Conservation (phyloP, 2,888 invertebrate genomes). For the Troilus luridus region DNA sequence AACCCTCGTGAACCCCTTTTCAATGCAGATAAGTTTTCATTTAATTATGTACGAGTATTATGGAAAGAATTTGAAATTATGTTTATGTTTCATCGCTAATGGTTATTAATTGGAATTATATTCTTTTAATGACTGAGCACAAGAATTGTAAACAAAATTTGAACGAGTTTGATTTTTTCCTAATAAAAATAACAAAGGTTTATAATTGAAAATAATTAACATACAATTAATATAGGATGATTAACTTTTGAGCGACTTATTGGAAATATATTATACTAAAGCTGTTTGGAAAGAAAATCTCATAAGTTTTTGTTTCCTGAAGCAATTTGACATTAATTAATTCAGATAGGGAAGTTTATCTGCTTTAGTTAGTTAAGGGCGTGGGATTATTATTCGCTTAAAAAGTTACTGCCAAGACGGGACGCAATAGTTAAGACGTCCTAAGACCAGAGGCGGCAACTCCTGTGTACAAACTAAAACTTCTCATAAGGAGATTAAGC, state of each 20-base stretch:
- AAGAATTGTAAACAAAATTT: too few species aligned
- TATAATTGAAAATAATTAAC: background rate
- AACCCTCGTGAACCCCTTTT: too few species aligned
- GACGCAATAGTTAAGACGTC: slow-evolving; percentile 16
- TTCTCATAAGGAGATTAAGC: slow-evolving; percentile 29
- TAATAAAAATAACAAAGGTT: background rate
- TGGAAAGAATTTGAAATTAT: too few species aligned
- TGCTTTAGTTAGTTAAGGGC: background rate
- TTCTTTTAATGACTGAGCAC: too few species aligned
- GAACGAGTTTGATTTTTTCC: too few species aligned
- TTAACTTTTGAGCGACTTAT: background rate
- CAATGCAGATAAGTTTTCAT: too few species aligned
- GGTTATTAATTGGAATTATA: too few species aligned
- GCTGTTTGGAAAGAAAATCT: background rate
- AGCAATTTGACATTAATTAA: slow-evolving; percentile 9
- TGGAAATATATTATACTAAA: background rate
- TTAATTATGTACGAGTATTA: too few species aligned
- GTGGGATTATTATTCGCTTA: slow-evolving; percentile 29
- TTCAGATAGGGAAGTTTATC: slow-evolving; percentile 22
- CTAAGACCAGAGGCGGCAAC: slow-evolving; percentile 41
- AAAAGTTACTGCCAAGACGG: slow-evolving; percentile 9
- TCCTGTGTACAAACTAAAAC: slow-evolving; percentile 42
- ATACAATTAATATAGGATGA: too few species aligned
- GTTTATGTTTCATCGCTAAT: too few species aligned
- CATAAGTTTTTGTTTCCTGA: background rate